Evolutionary conservation across 2,113 vertebrate species (phyloP), one percentile per base, ranked within the genome.

Genomic region (Oncorhynchus clarkii): DNA sequence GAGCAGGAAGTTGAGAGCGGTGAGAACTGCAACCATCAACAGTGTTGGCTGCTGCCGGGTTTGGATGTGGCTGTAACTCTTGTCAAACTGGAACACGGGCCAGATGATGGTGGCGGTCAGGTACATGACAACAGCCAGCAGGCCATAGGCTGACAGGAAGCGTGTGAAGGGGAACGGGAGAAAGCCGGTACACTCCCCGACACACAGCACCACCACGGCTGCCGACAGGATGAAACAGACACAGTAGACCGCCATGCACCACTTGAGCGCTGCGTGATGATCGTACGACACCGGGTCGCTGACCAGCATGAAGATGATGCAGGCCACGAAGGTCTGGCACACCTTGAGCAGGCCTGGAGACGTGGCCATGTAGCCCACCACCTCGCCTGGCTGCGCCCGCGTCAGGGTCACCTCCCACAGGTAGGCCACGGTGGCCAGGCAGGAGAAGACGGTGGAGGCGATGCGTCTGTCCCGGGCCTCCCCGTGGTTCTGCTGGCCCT

Each of bases 1-100:
- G 0, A 94, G 87, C 89, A 96, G 88, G 75, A 96, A 89, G 89
- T 96, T 96, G 87, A 95, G n/a, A 14, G 80, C 94, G 0, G 95
- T 96, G 77, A 96, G 62, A 74, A 95, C 91, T 0, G 95, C 67
- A 1, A 90, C 89, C 0, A 90, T 78, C 29, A 96, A 89, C 2
- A 77, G 5, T 4, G 5, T 0, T 3, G 0, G 0, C 0, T 1
- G 0, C 16, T 34, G 0, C 0, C 0, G 0, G 0, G 3, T 0
- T 48, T 27, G 0, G 48, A 29, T 1, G 64, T 20, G 0, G 0
- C 0, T 75, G 7, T 91, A 96, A 96, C 39, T 39, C 59, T 60
- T 71, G 2, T 92, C 84, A 0, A 94, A 94, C 22, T 93, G 77
- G 80, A 89, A 95, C 75, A 94, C 84, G 0, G 94, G 94, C 94